Conservation (phyloP, 2,113 vertebrate species). For the Micronycteris hirsuta region DNA sequence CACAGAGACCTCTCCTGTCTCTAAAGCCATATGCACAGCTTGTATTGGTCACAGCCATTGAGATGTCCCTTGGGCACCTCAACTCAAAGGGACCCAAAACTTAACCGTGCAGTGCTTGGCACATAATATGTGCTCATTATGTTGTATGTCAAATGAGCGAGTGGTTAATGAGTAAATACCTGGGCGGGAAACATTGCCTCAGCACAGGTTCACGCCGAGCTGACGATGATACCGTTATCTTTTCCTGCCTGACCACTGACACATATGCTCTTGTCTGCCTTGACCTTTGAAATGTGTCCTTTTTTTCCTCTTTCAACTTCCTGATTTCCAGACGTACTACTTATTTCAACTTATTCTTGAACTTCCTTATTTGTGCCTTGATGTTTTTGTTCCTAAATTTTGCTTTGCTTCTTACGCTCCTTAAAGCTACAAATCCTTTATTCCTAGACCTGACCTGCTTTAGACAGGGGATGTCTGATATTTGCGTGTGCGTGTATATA, state of each 20-base stretch:
- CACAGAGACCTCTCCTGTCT: not conserved
- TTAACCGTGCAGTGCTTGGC: not conserved
- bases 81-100: not conserved
- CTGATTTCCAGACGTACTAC: not conserved
- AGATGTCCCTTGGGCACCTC: not conserved
- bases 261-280: not conserved
- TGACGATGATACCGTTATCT: not conserved
- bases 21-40: not conserved
- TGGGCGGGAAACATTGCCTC: not conserved
- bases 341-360: constrained; percentile 11
- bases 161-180: not conserved
- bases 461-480: not conserved
- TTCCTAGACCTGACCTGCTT: not conserved
- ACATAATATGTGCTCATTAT: not conserved
- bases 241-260: not conserved
- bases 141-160: not conserved
- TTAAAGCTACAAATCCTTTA: constrained; percentile 4
- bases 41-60: not conserved
- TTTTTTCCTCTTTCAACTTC: not conserved
- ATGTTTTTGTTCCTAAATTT: not conserved
- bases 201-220: not conserved
- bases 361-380: not conserved
- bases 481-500: not conserved
- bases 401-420: not conserved
- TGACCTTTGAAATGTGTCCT: not conserved